Evolutionary conservation across 2,888 invertebrate species (phyloP), one percentile per base, ranked within the genome.

Genomic region (Agrochola circellaris): DNA sequence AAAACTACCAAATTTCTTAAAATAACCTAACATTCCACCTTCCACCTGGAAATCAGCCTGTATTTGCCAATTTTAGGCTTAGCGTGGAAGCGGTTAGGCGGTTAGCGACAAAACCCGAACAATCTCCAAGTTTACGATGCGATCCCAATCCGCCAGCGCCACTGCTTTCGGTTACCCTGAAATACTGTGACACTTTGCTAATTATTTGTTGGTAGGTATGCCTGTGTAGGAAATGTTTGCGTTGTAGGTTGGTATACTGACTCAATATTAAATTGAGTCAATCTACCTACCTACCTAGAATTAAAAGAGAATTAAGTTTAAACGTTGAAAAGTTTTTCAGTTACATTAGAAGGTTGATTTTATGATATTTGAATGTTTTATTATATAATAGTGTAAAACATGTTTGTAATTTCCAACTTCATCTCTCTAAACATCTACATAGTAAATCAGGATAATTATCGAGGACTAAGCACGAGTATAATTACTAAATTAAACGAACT

Each of bases 41-140:
- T 64, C 26, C 6, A 58, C 23, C n/a, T 54, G 5, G 30, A 75
- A 75, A 61, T 60, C 70, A 79, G 9, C 72, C 80, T 74, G 86
- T 85, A 66, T 77, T 79, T 76, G 75, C 73, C 75, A 88, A 86
- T 86, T 83, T 84, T 85, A 86, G 79, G 84, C 79, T 86, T 82
- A 84, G 82, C 42, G 69, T 67, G 58, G 75, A 80, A 83, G 88
- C 73, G 83, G 79, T 81, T 86, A 66, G 83, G 83, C 66, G 82
- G 89, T 78, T 85, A 82, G 81, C 81, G 80, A 86, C 87, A 82
- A 87, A 88, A 73, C 73, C 86, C 77, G 82, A 83, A 82, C 90
- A 89, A 86, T 90, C 88, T 88, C 75, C 81, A 84, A 90, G 86
- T 91, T 91, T 91, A 91, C 87, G 89, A 87, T 84, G 66, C 81